phyloP scores from a whole-genome alignment of 2,113 vertebrate species.

The Chionis minor region DNA sequence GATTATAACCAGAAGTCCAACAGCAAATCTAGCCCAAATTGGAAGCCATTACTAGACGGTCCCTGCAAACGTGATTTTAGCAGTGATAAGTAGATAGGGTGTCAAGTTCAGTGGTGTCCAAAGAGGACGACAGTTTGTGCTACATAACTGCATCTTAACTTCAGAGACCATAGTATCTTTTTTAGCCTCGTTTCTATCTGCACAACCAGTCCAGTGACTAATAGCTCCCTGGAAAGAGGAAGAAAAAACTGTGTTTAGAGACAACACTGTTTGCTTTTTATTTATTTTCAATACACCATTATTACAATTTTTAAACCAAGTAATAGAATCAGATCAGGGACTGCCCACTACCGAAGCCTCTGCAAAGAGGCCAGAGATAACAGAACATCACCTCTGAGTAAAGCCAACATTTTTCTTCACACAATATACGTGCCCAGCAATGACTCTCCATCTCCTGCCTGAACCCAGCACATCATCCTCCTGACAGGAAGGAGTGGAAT shows the following conservation, averaged over 20 bases:
- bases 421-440: not conserved
- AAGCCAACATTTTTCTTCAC: not conserved
- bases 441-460: not conserved
- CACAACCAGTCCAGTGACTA: not conserved
- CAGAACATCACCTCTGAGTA: not conserved
- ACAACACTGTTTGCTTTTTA: not conserved
- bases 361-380: not conserved
- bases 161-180: not conserved
- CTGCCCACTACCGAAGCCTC: not conserved
- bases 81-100: not conserved
- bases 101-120: not conserved
- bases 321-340: not conserved
- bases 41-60: not conserved
- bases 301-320: not conserved
- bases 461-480: not conserved
- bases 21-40: not conserved
- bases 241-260: not conserved
- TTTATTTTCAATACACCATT: not conserved
- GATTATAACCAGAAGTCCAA: not conserved
- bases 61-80: not conserved
- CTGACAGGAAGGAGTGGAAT: not conserved
- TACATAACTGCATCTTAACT: not conserved
- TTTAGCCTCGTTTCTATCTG: not conserved
- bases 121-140: not conserved
- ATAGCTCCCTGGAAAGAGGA: not conserved